Conservation (phyloP, 37 sponge, comb jelly and placozoan genomes). For the Beroe forskalii region DNA sequence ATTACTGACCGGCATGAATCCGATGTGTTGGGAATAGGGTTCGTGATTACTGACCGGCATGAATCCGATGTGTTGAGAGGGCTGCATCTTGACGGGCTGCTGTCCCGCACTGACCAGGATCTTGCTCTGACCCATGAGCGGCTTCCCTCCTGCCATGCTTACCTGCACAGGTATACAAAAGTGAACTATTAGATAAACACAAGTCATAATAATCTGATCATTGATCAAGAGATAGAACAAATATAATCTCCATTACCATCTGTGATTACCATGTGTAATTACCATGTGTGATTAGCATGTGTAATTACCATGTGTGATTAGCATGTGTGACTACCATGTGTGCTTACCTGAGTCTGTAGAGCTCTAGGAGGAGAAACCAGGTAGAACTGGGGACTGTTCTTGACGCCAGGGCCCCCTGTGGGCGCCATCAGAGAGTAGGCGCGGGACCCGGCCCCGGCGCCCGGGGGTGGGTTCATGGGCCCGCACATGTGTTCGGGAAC, state of each 20-base stretch:
- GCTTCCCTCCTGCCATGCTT: slow-evolving; percentile 38
- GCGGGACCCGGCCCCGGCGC: background rate
- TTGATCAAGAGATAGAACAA: too few relatives aligned
- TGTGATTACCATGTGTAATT: too few relatives aligned
- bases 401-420: background rate
- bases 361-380: background rate
- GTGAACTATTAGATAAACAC: too few relatives aligned
- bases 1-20: too few relatives aligned
- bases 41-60: slow-evolving; percentile 29
- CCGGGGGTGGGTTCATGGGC: background rate
- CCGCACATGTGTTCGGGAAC: slow-evolving; percentile 36
- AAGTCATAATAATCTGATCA: too few relatives aligned
- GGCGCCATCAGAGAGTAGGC: slow-evolving; percentile 18
- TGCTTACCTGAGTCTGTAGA: slow-evolving; percentile 43
- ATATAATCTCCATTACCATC: too few relatives aligned
- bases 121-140: slow-evolving; percentile 60
- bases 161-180: too few relatives aligned
- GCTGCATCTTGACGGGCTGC: slow-evolving; percentile 48
- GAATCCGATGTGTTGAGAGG: slow-evolving; percentile 26
- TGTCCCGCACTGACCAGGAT: slow-evolving; percentile 56
- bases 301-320: too few relatives aligned
- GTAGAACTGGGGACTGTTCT: slow-evolving; percentile 27
- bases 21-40: too few relatives aligned
- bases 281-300: too few relatives aligned
- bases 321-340: too few relatives aligned